Base-by-base conservation (phyloP, 2,797 vertebrate species). In the Vespertilio murinus region DNA sequence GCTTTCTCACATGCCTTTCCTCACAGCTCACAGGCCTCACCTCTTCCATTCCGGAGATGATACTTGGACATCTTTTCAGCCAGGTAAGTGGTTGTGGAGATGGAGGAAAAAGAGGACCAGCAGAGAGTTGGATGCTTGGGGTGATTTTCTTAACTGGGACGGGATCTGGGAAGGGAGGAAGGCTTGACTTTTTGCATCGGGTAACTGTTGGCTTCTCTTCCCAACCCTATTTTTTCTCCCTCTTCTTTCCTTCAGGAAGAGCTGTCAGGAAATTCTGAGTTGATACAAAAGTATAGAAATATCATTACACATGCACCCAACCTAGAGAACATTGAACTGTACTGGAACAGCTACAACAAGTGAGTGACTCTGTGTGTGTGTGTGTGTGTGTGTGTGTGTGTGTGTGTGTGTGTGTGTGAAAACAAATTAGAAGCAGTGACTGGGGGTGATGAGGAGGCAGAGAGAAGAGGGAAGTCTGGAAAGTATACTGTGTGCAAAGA, bases 301-400 rank as follows among this genome's bases (percentile, higher is more conserved):
- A 97, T 98, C 49, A 98, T 99, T 94, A 93, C 97, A 59, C 98
- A 98, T 95, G 98, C 98, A 0, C 96, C 98, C 8, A 99, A 99
- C 80, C 90, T 98, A 95, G 77, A 95, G 65, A 99, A 99, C 98
- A 98, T 99, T 3, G 99, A 99, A 83, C 98, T 99, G 20, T 98
- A 99, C 93, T 99, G 99, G 99, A 99, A 98, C 97, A 98, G 98
- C 74, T 99, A 99, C 98, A 99, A 99, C 97, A 98, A 98, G 99
- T 99, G 89, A 87, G 95, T 86, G 74, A 65, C 11, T 30, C 17
- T 35, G 25, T 17, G 25, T 14, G 25, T 17, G 23, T 13, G 2
- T 17, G 71, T 1, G 25, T 14, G 28, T 13, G 25, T 13, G 18
- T 5, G 2, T 16, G 65, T 1, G 17, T 42, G 42, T 42, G 42